Base-by-base conservation (phyloP, 2,888 invertebrate species). In the Lacanobia oleracea region DNA sequence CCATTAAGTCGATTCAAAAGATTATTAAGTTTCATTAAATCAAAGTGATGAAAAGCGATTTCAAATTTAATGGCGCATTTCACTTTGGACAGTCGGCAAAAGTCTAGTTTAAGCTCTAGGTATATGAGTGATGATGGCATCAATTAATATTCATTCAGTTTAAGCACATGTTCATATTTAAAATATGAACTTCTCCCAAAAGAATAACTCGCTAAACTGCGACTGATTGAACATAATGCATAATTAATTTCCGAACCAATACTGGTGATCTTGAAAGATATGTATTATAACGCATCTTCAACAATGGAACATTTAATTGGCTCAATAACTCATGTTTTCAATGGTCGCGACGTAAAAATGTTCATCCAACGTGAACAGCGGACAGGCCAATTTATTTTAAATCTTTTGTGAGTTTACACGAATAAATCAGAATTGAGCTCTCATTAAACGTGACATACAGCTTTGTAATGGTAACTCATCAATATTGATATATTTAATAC, bases 301-400 rank as follows among this genome's bases (percentile, higher is more conserved):
- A 87, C 86, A 84, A 86, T 82, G 70, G 71, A 73, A 76, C 72
- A 76, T 85, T 79, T 84, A 84, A 87, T 86, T 79, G 79, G 72
- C 64, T 72, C 66, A 72, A 86, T 88, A 81, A 87, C 81, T 88
- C 82, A 82, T 77, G 72, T 78, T 77, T 83, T 83, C 79, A 85
- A 80, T 77, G 77, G 70, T 68, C 59, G 56, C 67, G 78, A 84
- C 77, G 81, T 74, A 71, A 82, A 85, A 81, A 81, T 79, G 72
- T 72, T 76, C 82, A 75, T 79, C 63, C 73, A 75, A 79, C 64
- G 76, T 61, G 76, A 75, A 77, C 70, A 77, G 67, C 60, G 59
- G 75, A 82, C 77, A 76, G 66, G 18, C 75, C 70, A 73, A 86
- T 86, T 82, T 80, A 72, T 85, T 81, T 77, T 51, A 84, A 79